Percentiles rank a stretch among this genome's conserved stretches.
phyloP scores from a whole-genome alignment of 2,888 invertebrate genomes.

The Euphydryas editha region DNA sequence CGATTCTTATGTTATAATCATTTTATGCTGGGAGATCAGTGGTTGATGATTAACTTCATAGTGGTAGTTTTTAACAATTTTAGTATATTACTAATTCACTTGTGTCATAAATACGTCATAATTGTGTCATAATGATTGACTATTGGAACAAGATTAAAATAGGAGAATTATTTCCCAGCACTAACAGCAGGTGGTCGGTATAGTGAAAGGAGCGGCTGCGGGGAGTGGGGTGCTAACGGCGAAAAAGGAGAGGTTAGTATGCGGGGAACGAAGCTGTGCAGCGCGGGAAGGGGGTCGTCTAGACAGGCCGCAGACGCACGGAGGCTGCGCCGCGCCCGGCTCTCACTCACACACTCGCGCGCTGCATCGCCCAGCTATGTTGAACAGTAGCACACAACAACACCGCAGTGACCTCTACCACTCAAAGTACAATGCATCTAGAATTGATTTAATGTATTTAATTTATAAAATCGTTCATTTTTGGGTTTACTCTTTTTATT shows the following conservation, averaged over 20 bases:
- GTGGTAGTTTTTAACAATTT: too few relatives aligned
- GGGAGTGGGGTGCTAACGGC: conserved; percentile 42
- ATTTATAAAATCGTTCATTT: conserved; percentile 18
- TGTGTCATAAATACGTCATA: too few relatives aligned
- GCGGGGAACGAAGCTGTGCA: conserved; percentile 44
- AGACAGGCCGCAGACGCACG: conserved; percentile 82
- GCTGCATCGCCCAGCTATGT: conserved; percentile 66
- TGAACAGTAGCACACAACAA: conserved; percentile 48
- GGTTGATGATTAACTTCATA: too few relatives aligned
- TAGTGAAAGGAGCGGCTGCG: conserved; percentile 50
- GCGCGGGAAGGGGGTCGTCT: conserved; percentile 65
- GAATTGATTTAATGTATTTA: conserved; percentile 37
- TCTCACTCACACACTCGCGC: conserved; percentile 59
- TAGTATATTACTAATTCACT: too few relatives aligned
- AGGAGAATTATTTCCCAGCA: conserved; percentile 7
- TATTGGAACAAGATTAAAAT: too few relatives aligned
- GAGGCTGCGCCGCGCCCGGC: conserved; percentile 74
- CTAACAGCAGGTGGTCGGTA: conserved; percentile 46
- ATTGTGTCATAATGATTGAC: too few relatives aligned
- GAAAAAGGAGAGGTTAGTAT: conserved; percentile 37
- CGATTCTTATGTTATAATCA: too few relatives aligned
- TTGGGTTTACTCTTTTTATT: neutral
- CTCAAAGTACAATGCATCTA: conserved; percentile 58
- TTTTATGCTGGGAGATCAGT: too few relatives aligned
- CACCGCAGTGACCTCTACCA: conserved; percentile 61